These are phyloP conservation scores for Scaptomyza cyrtandrae DNA, from an alignment of 2,888 invertebrate genomes.

Conservation along the genomic window DNA sequence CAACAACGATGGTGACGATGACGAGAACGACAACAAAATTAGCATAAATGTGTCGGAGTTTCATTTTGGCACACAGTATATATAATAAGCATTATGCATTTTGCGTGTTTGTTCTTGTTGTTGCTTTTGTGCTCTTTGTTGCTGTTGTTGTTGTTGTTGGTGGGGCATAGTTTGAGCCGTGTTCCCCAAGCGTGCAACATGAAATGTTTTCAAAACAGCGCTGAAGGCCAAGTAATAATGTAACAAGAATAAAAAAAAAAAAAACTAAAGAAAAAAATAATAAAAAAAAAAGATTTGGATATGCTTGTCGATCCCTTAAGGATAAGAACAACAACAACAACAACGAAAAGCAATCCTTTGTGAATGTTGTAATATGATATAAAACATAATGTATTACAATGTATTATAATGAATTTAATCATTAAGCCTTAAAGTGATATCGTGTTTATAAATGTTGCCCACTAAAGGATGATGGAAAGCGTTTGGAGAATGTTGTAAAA, in stretches of 20 bases:
- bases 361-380: slow-evolving; percentile 12
- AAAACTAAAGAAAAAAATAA: neutral
- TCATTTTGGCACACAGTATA: slow-evolving; percentile 60
- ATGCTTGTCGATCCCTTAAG: slow-evolving; percentile 34
- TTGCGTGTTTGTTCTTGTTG: slow-evolving; percentile 53
- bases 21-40: slow-evolving; percentile 52
- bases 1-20: slow-evolving; percentile 46
- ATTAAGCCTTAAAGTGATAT: neutral
- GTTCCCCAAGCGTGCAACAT: slow-evolving; percentile 58
- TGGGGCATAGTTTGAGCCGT: slow-evolving; percentile 54
- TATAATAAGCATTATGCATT: slow-evolving; percentile 64
- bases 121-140: too few species aligned
- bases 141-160: slow-evolving; percentile 3
- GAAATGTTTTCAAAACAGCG: slow-evolving; percentile 56
- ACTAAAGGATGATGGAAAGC: neutral
- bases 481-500: too few species aligned
- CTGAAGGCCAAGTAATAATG: slow-evolving; percentile 50
- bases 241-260: slow-evolving; percentile 2
- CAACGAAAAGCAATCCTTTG: slow-evolving; percentile 22
- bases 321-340: neutral
- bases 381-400: slow-evolving; percentile 1
- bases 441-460: too few species aligned
- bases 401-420: neutral
- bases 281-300: slow-evolving; percentile 27
- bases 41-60: slow-evolving; percentile 64